A percentile compares a stretch with the other conserved stretches of the same genome.
phyloP scores from a whole-genome alignment of 2,888 invertebrate species.

The Tenthredo notha region DNA sequence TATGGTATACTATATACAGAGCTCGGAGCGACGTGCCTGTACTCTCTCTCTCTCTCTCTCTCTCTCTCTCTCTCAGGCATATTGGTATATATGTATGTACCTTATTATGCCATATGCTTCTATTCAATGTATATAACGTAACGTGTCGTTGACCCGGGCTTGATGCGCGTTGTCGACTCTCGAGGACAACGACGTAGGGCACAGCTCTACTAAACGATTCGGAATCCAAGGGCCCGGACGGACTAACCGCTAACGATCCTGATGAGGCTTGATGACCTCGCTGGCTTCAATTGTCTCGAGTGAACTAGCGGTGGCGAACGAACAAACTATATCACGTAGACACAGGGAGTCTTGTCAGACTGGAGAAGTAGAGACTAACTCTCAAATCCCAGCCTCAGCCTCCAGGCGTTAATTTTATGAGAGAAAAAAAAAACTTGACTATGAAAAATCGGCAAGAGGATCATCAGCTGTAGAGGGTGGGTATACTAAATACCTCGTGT shows the following conservation, averaged over 20 bases:
- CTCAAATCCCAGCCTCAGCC: not conserved
- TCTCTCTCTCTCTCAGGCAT: not conserved
- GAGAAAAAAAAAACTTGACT: not conserved
- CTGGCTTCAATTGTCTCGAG: constrained; percentile 64
- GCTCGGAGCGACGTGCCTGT: not conserved
- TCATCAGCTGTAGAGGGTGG: not conserved
- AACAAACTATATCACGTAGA: not conserved
- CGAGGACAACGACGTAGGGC: constrained; percentile 13
- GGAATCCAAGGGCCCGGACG: constrained; percentile 43
- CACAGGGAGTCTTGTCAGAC: not conserved
- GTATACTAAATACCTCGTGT: not conserved
- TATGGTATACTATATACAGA: not conserved
- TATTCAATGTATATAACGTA: constrained; percentile 1
- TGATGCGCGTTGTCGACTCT: constrained; percentile 37
- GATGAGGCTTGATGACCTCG: constrained; percentile 62
- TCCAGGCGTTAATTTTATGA: not conserved
- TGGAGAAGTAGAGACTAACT: not conserved
- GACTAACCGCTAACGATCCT: constrained; percentile 61
- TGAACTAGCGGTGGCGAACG: constrained; percentile 57
- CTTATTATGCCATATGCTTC: constrained; percentile 32
- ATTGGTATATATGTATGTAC: not conserved
- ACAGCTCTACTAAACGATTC: constrained; percentile 40
- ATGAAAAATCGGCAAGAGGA: not conserved
- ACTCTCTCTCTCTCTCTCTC: constrained; percentile 8
- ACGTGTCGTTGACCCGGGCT: constrained; percentile 43